Evolutionary conservation across 2,888 invertebrate species (phyloP).

Genomic region (Halictus ligatus): DNA sequence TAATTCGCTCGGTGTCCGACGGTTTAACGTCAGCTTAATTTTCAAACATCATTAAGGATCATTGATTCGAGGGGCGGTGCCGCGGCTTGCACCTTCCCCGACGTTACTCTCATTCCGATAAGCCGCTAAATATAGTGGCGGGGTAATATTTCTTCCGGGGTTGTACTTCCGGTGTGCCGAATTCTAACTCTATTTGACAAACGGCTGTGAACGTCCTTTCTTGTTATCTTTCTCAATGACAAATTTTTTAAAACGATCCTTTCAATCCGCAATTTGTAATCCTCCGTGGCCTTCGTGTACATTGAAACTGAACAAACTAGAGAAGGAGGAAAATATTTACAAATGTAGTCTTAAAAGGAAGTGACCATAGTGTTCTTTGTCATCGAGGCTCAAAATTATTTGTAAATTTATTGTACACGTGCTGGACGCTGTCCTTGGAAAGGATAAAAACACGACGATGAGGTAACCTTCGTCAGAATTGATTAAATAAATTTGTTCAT

Average conservation of each 20-base stretch:
- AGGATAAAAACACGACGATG: not conserved
- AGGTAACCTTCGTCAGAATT: not conserved
- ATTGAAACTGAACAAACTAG: too few relatives aligned
- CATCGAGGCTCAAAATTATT: too few relatives aligned
- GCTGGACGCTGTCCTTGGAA: too few relatives aligned
- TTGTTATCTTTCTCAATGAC: too few relatives aligned
- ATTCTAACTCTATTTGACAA: not conserved
- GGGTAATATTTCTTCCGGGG: slow-evolving; percentile 30
- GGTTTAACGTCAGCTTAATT: slow-evolving; percentile 50
- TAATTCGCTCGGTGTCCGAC: slow-evolving; percentile 41
- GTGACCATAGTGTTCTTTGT: too few relatives aligned
- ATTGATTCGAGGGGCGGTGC: slow-evolving; percentile 42
- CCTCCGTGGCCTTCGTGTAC: not conserved
- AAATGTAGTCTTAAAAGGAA: too few relatives aligned
- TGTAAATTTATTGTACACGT: too few relatives aligned
- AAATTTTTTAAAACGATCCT: too few relatives aligned
- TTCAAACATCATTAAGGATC: slow-evolving; percentile 55
- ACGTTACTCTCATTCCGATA: slow-evolving; percentile 47
- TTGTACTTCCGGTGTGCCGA: slow-evolving; percentile 16
- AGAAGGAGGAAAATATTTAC: too few relatives aligned
- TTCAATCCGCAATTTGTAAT: not conserved
- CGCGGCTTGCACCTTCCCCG: slow-evolving; percentile 29
- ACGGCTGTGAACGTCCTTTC: too few relatives aligned
- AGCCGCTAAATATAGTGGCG: slow-evolving; percentile 43
- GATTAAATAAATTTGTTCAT: not conserved